Percentiles rank a stretch among this genome's conserved stretches.
Evolutionary conservation across 2,888 invertebrate genomes (phyloP).

Genomic region (Dusona sp.): DNA sequence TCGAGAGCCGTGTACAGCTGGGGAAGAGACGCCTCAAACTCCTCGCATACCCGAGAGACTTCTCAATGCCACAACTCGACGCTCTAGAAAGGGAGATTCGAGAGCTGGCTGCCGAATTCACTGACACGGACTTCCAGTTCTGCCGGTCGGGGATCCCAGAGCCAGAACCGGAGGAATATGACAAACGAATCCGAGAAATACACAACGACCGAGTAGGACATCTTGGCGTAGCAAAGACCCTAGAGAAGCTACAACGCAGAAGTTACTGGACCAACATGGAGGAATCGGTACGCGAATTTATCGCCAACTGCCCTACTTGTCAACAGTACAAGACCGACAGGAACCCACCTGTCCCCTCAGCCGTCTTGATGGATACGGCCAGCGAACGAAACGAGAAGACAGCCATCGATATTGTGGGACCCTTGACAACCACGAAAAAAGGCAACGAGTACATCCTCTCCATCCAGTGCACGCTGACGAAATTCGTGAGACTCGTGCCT

Average conservation of each 20-base stretch:
- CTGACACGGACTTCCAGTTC: constrained; percentile 30
- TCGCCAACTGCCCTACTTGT: constrained; percentile 37
- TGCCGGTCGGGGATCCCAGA: constrained; percentile 29
- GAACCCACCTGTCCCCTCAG: constrained; percentile 27
- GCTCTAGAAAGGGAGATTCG: constrained; percentile 24
- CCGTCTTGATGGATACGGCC: constrained; percentile 46
- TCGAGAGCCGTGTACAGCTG: constrained; percentile 3
- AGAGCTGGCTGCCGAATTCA: constrained; percentile 26
- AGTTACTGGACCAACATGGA: constrained; percentile 38
- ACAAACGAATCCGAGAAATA: constrained; percentile 27
- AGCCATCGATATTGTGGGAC: constrained; percentile 61
- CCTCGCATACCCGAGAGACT: constrained; percentile 10
- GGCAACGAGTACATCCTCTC: constrained; percentile 71
- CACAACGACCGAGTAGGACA: constrained; percentile 31
- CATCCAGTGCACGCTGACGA: constrained; percentile 33
- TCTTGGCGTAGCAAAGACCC: constrained; percentile 32
- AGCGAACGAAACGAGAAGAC: constrained; percentile 46
- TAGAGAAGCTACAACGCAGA: constrained; percentile 29
- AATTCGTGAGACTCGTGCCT: constrained; percentile 70
- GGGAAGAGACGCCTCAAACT: constrained; percentile 6
- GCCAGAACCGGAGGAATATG: constrained; percentile 26
- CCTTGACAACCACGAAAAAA: constrained; percentile 36
- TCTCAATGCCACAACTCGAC: constrained; percentile 26
- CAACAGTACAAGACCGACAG: constrained; percentile 39
- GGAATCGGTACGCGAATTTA: constrained; percentile 34